phyloP scores from a whole-genome alignment of 2,113 vertebrate species.

The Perca schrenkii region DNA sequence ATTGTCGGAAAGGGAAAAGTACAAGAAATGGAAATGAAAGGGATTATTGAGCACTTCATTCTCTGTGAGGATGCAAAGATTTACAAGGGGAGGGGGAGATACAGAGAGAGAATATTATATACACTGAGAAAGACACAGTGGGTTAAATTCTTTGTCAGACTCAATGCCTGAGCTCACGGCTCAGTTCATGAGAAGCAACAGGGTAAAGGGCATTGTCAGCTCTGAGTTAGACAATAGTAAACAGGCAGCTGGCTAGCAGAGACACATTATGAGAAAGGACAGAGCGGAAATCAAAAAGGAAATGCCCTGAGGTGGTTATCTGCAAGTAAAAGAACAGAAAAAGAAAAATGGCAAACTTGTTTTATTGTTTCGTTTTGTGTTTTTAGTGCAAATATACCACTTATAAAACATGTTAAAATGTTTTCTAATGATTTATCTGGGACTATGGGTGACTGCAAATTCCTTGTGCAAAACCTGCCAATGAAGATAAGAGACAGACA shows the following conservation, averaged over 20 bases:
- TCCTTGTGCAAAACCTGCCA: constrained; percentile 10
- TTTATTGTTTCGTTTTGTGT: neutral
- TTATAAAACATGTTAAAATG: neutral
- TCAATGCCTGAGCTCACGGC: neutral
- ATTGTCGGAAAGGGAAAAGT: constrained; percentile 65
- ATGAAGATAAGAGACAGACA: constrained; percentile 31
- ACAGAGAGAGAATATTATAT: constrained; percentile 24
- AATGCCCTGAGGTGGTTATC: neutral
- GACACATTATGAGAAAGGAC: constrained; percentile 11
- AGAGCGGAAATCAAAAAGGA: neutral
- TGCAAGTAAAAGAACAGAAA: neutral
- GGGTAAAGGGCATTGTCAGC: constrained; percentile 42
- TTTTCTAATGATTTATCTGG: constrained; percentile 2
- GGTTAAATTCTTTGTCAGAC: constrained; percentile 20
- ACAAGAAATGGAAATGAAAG: constrained; percentile 76
- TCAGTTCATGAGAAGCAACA: constrained; percentile 30
- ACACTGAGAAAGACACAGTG: constrained; percentile 12
- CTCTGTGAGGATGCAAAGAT: constrained; percentile 50
- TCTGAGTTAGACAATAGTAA: constrained; percentile 33
- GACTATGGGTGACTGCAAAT: neutral
- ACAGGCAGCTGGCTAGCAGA: constrained; percentile 26
- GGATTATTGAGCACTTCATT: constrained; percentile 75
- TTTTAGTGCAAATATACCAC: neutral
- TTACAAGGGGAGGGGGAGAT: constrained; percentile 45
- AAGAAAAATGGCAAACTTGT: constrained; percentile 19